Base-by-base conservation (phyloP, 1,140 invertebrate species). In the Drosophila athabasca region DNA sequence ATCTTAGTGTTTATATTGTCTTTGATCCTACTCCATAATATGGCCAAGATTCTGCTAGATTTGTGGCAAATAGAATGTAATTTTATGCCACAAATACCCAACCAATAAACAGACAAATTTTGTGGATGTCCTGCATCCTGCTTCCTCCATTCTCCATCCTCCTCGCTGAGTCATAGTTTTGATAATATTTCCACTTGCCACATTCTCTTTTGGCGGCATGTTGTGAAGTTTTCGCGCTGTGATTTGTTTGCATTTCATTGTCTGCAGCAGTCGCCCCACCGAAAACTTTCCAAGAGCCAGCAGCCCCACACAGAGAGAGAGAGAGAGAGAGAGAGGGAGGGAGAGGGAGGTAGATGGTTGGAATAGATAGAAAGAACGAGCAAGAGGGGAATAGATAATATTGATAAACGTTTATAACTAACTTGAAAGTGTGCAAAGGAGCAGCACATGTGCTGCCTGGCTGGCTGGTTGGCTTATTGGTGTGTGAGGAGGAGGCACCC, bases 351-450 rank as follows among this genome's bases (percentile, higher is more conserved):
- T 39, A 13, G 9, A 19, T n/a, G 52, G 52, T 35, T 19, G 2
- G 13, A 24, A 3, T 11, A 5, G 49, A 50, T 26, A 31, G 31
- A 11, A 35, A 9, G 31, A 35, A 35, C 62, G 60, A 62, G 78
- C 72, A 50, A 15, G 22, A 2, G 5, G 44, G 24, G 17, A 41
- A 69, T 69, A 70, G 67, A 85, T 82, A 87, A 87, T 85, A 87
- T 85, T 79, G 82, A 88, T 85, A 85, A 85, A 82, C 82, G 78
- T 87, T 85, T 85, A 82, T 87, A 85, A 87, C 82, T 82, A 85
- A 85, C 74, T 85, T 87, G 53, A 71, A 80, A 77, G 58, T 66
- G 76, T 76, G 78, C 73, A 68, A 39, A 35, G 31, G 8, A 35
- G 31, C 8, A 9, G 31, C 60, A 62, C 69, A 26, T 59, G 62